Percentiles rank a stretch among this genome's conserved stretches.
Conservation (phyloP, 1,140 invertebrate species). For the Proales similis region DNA sequence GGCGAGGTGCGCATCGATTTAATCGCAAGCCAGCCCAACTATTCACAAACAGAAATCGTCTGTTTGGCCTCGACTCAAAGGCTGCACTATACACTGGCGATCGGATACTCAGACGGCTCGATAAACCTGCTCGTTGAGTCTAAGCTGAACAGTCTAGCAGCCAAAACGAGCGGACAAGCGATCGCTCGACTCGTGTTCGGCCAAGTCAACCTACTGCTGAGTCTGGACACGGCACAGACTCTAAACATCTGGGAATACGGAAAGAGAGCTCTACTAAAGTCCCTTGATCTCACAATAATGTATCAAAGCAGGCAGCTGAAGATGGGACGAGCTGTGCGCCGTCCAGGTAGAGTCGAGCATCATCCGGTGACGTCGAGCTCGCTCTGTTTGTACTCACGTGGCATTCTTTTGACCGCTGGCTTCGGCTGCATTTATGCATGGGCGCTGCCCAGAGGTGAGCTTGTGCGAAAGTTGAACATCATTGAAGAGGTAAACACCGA, state of each 20-base stretch:
- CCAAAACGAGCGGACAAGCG: too few species aligned
- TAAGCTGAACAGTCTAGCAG: too few species aligned
- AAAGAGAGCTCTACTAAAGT: background rate
- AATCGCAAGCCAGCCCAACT: too few species aligned
- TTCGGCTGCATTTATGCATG: slow-evolving; percentile 10
- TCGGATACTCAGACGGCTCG: too few species aligned
- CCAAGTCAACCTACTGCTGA: slow-evolving; percentile 2
- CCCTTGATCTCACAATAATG: slow-evolving; percentile 17
- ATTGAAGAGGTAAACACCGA: background rate
- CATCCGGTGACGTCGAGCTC: slow-evolving; percentile 16
- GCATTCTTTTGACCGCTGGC: slow-evolving; percentile 21
- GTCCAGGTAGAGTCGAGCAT: background rate
- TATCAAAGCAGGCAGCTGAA: background rate
- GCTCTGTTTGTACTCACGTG: slow-evolving; percentile 26
- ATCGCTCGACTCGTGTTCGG: too few species aligned
- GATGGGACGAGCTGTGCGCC: background rate
- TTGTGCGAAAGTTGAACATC: slow-evolving; percentile 32
- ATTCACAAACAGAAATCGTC: too few species aligned
- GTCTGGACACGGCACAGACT: slow-evolving; percentile 7
- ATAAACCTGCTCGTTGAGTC: too few species aligned
- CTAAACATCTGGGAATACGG: background rate
- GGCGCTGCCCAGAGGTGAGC: slow-evolving; percentile 22
- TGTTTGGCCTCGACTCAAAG: too few species aligned
- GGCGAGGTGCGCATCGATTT: too few species aligned
- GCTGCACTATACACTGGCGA: too few species aligned